phyloP scores from a whole-genome alignment of 2,888 invertebrate species.

The Agonopterix alstromeriana region DNA sequence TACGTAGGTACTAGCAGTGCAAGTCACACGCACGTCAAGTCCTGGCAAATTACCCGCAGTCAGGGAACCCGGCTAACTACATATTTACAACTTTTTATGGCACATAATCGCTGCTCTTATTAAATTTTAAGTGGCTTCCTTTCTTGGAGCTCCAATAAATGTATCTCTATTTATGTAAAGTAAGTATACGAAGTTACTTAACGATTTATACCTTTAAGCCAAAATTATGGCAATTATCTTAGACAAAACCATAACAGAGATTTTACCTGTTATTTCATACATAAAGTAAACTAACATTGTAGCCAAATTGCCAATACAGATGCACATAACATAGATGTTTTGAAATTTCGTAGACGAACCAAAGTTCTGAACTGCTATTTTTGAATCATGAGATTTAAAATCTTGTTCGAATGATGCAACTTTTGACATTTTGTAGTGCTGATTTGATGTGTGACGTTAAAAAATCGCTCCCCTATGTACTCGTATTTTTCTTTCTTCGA shows the following conservation, averaged over 20 bases:
- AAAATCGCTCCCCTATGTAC: no score
- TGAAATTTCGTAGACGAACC: no score
- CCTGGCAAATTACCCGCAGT: slow-evolving; percentile 39
- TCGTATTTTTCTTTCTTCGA: no score
- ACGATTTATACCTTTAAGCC: background rate
- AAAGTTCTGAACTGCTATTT: no score
- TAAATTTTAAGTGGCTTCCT: slow-evolving; percentile 70
- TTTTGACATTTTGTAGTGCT: no score
- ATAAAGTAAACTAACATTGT: no score
- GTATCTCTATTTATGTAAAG: slow-evolving; percentile 33
- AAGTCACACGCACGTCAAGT: slow-evolving; percentile 12
- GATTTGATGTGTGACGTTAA: no score
- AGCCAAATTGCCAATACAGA: no score
- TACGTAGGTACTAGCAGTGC: background rate
- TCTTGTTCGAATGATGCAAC: no score
- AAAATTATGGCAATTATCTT: slow-evolving; percentile 1
- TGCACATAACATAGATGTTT: no score
- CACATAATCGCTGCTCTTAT: slow-evolving; percentile 70
- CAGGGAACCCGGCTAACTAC: slow-evolving; percentile 61
- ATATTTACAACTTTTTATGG: slow-evolving; percentile 68
- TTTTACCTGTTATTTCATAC: no score
- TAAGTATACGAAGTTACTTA: background rate
- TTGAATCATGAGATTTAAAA: no score
- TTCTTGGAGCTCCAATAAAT: slow-evolving; percentile 45
- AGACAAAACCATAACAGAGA: background rate